phyloP scores from a whole-genome alignment of 2,797 vertebrate species.

The Melanotaenia parkinsoni region DNA sequence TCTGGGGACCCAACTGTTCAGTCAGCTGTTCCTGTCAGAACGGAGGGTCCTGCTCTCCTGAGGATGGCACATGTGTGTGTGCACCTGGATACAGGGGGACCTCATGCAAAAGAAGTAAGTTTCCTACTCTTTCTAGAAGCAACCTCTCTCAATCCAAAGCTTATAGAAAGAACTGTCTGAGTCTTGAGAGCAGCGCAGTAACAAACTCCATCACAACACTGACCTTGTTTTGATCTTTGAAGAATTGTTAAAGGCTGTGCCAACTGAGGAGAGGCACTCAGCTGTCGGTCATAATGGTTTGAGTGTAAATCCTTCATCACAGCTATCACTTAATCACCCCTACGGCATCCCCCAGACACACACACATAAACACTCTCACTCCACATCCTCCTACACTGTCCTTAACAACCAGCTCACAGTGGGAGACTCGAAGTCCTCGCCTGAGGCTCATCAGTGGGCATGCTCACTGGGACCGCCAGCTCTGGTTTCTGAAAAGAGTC shows the following conservation, averaged over 20 bases:
- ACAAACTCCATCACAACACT: conserved; percentile 40
- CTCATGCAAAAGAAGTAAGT: conserved; percentile 96
- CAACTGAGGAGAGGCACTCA: conserved; percentile 62
- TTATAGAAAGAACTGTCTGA: conserved; percentile 16
- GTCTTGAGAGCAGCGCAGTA: not conserved
- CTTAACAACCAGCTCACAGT: conserved; percentile 67
- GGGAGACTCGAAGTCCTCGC: conserved; percentile 64
- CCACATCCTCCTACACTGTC: conserved; percentile 42
- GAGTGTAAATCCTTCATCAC: conserved; percentile 78
- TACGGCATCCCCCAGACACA: conserved; percentile 20
- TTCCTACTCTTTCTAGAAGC: not conserved
- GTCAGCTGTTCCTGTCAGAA: conserved; percentile 96
- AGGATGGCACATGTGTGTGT: conserved; percentile 95
- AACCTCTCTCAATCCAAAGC: conserved; percentile 12
- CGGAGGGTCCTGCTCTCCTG: conserved; percentile 93
- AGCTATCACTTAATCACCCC: conserved; percentile 78
- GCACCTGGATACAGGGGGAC: conserved; percentile 95
- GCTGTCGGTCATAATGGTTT: conserved; percentile 65
- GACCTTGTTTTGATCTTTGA: conserved; percentile 73
- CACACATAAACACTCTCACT: conserved; percentile 8
- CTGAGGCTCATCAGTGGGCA: conserved; percentile 75
- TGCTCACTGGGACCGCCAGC: conserved; percentile 58
- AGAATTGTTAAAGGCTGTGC: conserved; percentile 58
- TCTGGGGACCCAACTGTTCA: conserved; percentile 98
- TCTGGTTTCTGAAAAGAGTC: conserved; percentile 55